Evolutionary conservation across 1,140 invertebrate species (phyloP).

Genomic region (Brachionus manjavacas): DNA sequence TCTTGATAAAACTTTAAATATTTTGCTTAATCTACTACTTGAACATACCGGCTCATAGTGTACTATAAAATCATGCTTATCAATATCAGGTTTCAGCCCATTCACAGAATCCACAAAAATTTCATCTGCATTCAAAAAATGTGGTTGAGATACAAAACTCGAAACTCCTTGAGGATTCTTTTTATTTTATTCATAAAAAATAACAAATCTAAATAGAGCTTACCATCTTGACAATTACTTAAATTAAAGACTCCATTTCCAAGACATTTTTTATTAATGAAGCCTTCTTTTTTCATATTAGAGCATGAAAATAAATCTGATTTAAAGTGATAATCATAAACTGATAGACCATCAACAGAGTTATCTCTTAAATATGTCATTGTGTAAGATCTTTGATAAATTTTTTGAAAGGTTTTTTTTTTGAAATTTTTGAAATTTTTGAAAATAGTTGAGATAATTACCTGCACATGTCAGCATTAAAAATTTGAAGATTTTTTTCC

Average conservation of each 20-base stretch:
- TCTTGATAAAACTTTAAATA: background rate
- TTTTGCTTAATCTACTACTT: background rate
- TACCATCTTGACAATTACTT: background rate
- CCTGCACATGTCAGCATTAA: slow-evolving; percentile 19
- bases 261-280: background rate
- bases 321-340: slow-evolving; percentile 26
- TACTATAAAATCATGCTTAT: slow-evolving; percentile 31
- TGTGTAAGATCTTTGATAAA: background rate
- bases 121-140: slow-evolving; percentile 38
- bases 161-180: background rate
- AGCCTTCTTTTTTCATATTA: slow-evolving; percentile 18
- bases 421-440: background rate
- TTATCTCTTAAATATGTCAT: slow-evolving; percentile 2
- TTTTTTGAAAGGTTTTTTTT: background rate
- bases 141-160: slow-evolving; percentile 23
- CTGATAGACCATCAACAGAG: background rate
- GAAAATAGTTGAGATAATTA: background rate
- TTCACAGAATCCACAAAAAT: background rate
- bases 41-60: slow-evolving; percentile 7
- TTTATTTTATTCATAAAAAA: too few species aligned
- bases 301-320: background rate
- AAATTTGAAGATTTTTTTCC: background rate
- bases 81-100: background rate
- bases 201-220: background rate
- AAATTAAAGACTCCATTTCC: slow-evolving; percentile 29